phyloP scores from a whole-genome alignment of 2,797 vertebrate genomes.

The Spinibarbus caldwelli region DNA sequence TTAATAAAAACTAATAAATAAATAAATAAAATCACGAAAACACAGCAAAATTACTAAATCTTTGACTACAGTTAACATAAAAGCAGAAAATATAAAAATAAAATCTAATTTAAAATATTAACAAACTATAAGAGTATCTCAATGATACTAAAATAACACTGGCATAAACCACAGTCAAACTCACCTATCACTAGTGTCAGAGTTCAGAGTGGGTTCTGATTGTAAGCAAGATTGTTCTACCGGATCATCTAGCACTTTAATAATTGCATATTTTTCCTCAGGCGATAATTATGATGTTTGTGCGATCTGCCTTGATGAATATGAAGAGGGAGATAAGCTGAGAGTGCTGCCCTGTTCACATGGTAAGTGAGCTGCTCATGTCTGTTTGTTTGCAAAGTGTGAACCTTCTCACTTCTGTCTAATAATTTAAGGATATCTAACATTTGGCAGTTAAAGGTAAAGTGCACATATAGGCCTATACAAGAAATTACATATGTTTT shows the following conservation, averaged over 20 bases:
- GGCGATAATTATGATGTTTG: constrained; percentile 87
- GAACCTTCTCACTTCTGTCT: not conserved
- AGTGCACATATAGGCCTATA: not conserved
- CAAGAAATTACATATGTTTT: not conserved
- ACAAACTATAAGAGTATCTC: not conserved
- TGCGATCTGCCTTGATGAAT: constrained; percentile 89
- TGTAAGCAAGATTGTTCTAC: not conserved
- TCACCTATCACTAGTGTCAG: not conserved
- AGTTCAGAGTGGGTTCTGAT: not conserved
- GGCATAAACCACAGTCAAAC: not conserved
- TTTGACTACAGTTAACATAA: not conserved
- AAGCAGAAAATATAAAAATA: too few relatives aligned
- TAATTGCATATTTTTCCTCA: constrained; percentile 57
- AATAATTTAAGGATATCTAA: not conserved
- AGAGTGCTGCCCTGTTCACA: constrained; percentile 89
- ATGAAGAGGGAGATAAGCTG: constrained; percentile 81
- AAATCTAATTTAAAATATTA: not conserved
- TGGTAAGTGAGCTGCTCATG: constrained; percentile 71
- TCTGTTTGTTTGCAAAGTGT: not conserved
- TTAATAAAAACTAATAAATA: not conserved
- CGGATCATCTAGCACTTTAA: not conserved
- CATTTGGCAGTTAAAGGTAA: not conserved
- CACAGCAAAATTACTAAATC: not conserved
- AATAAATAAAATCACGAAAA: not conserved
- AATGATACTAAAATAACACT: not conserved